These are phyloP conservation scores for Melanostoma scalare DNA, from an alignment of 2,888 invertebrate species.

Conservation along the genomic window DNA sequence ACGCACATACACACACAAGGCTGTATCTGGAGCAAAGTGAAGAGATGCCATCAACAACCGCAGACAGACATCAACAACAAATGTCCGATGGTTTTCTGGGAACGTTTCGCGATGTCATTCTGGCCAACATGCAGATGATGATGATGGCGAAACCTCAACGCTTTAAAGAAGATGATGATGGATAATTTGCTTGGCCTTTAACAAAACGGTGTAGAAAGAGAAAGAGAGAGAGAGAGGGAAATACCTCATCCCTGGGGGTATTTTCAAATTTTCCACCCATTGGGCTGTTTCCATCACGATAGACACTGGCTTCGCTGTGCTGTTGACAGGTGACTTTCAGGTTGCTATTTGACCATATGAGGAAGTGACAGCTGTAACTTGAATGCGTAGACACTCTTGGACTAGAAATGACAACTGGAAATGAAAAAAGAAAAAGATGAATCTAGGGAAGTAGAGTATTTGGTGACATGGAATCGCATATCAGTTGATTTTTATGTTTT, in stretches of 20 bases:
- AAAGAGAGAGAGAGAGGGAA: no score
- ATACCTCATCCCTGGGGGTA: background rate
- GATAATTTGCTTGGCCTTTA: conserved; percentile 46
- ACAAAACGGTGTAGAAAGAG: background rate
- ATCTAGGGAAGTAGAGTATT: conserved; percentile 47
- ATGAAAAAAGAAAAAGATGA: background rate
- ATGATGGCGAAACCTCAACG: conserved; percentile 38
- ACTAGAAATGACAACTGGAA: conserved; percentile 35
- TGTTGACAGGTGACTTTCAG: conserved; percentile 39
- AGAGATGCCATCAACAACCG: conserved; percentile 43
- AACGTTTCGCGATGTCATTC: conserved; percentile 38
- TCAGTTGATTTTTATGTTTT: conserved; percentile 2
- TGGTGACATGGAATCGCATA: conserved; percentile 36
- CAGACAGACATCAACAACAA: conserved; percentile 29
- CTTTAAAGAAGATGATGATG: conserved; percentile 33
- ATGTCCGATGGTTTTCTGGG: conserved; percentile 29
- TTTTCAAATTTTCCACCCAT: conserved; percentile 41
- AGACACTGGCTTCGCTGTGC: conserved; percentile 4
- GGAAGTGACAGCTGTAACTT: conserved; percentile 52
- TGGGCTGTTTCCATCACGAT: conserved; percentile 7
- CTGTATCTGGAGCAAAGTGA: conserved; percentile 48
- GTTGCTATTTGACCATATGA: conserved; percentile 39
- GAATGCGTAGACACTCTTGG: conserved; percentile 3
- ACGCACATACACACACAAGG: conserved; percentile 28
- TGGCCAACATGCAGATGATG: conserved; percentile 54